Base-by-base conservation (phyloP, 1,140 invertebrate genomes). In the Aplysia californica region DNA sequence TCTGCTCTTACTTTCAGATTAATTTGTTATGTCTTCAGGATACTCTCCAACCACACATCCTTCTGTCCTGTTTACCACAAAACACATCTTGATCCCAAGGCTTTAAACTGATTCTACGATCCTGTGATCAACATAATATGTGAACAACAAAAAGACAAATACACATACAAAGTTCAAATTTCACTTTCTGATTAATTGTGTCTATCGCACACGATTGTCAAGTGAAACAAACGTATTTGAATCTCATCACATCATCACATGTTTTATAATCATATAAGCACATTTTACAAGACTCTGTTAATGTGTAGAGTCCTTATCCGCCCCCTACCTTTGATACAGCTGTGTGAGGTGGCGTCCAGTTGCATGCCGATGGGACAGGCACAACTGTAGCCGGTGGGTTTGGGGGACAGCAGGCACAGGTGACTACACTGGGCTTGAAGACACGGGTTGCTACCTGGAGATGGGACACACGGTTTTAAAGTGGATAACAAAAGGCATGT, bases 361-460 rank as follows among this genome's bases (percentile, higher is more conserved):
- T 93, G 93, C 87, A 92, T 97, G 20, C 97, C 98, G 31, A 96
- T 94, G 80, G 95, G 95, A 88, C 98, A 99, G 82, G 95, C 94
- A 86, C 98, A 99, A 0, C 93, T 93, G 85, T 94, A 97, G 0
- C 95, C 95, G 21, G 89, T 85, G 4, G 93, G 81, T 41, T 89
- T 91, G 0, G 93, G 92, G 44, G 95, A 96, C 0, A 99, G 90
- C 1, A 99, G 90, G 90, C 98, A 99, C 1, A 99, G 88, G 84
- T 99, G 97, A 80, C 94, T 93, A 81, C 98, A 99, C 0, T 92
- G 90, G 0, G 93, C 91, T 20, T 92, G 92, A 20, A 88, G 90
- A 87, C 97, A 99, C 0, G 96, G 96, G 87, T 97, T 98, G 0
- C 92, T 85, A 15, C 83, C 86, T 90, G 74, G 41, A 82, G 80